Conservation (phyloP, 2,797 vertebrate genomes). For the Meda fulgida region DNA sequence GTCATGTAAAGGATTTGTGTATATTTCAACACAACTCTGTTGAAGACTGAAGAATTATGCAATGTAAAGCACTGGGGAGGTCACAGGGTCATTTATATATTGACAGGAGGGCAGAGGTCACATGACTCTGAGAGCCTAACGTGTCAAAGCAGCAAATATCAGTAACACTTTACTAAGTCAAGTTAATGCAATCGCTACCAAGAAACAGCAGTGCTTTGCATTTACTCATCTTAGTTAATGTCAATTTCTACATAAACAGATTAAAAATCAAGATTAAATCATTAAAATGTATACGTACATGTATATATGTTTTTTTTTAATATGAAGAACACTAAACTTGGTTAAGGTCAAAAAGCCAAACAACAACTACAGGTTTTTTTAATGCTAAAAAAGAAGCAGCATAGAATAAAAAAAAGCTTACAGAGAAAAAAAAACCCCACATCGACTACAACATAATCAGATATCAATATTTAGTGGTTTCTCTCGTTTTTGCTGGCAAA, state of each 20-base stretch:
- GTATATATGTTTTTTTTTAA: too few species aligned
- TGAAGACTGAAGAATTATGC: background rate
- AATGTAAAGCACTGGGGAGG: background rate
- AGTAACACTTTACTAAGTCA: background rate
- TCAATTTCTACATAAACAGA: background rate
- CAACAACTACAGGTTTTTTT: background rate
- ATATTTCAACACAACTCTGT: background rate
- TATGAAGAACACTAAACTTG: too few species aligned
- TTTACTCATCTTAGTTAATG: background rate
- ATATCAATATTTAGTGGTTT: background rate
- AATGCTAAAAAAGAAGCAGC: background rate
- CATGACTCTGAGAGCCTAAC: background rate
- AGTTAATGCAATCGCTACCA: too few species aligned
- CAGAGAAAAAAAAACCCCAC: background rate
- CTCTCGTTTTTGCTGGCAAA: background rate
- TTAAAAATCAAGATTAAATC: too few species aligned
- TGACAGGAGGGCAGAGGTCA: constrained; percentile 16
- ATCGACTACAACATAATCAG: background rate
- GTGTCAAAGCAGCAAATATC: background rate
- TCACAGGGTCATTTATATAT: constrained; percentile 9
- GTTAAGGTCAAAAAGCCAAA: too few species aligned
- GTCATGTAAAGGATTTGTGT: background rate
- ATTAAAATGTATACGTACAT: background rate
- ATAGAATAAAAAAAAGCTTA: background rate
- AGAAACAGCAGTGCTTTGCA: background rate